These are phyloP conservation scores for Carpatolechia fugitivella DNA, from an alignment of 2,888 invertebrate species.

Conservation along the genomic window DNA sequence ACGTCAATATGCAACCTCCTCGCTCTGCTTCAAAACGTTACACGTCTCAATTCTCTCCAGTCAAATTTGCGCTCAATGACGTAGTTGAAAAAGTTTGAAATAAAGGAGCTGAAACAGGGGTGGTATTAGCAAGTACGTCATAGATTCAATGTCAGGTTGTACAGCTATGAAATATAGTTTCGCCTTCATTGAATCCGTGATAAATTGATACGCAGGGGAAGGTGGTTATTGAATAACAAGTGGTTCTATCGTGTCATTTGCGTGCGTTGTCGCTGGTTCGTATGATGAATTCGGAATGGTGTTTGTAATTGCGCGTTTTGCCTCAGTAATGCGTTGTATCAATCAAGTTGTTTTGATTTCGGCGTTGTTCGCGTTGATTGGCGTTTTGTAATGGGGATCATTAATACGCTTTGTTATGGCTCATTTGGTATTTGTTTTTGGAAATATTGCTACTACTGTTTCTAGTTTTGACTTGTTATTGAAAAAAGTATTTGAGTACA, in stretches of 20 bases:
- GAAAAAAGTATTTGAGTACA: no score
- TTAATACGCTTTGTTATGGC: neutral
- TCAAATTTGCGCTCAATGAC: conserved; percentile 7
- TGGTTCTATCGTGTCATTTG: conserved; percentile 57
- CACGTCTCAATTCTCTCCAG: conserved; percentile 21
- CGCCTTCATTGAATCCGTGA: conserved; percentile 76
- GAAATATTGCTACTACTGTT: no score
- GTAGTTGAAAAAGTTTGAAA: neutral
- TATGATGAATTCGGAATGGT: conserved; percentile 43
- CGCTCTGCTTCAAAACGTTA: conserved; percentile 31
- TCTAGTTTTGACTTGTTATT: no score
- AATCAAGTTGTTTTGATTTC: conserved; percentile 22
- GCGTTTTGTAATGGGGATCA: conserved; percentile 1
- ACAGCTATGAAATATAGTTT: conserved; percentile 73
- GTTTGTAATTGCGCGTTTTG: conserved; percentile 41
- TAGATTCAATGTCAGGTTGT: conserved; percentile 61
- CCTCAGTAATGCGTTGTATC: conserved; percentile 33
- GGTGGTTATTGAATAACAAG: conserved; percentile 76
- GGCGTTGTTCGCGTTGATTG: neutral
- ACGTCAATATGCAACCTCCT: conserved; percentile 72
- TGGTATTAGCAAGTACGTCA: conserved; percentile 22
- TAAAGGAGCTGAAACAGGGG: neutral
- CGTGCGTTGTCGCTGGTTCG: conserved; percentile 37
- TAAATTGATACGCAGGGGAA: conserved; percentile 73
- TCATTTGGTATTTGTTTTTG: neutral